Conservation (phyloP, 2,888 invertebrate genomes). For the Amiota minor region DNA sequence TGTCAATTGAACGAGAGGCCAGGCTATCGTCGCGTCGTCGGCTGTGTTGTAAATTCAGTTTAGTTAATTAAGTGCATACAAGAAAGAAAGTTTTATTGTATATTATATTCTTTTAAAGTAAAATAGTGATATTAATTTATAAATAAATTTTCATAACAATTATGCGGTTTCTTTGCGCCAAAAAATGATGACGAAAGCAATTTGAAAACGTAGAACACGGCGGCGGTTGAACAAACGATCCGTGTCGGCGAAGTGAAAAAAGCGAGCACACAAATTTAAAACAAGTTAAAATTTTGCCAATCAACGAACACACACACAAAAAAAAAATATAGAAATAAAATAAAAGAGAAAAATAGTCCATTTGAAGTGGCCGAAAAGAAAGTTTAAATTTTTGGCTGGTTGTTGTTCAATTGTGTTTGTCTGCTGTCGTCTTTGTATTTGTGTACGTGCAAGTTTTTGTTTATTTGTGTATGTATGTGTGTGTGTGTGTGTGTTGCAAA, state of each 20-base stretch:
- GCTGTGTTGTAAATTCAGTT: too few species aligned
- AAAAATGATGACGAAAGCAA: slow-evolving; percentile 20
- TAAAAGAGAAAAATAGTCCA: slow-evolving; percentile 1
- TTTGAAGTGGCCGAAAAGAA: slow-evolving; percentile 29
- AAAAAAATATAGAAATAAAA: too few species aligned
- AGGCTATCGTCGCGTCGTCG: too few species aligned
- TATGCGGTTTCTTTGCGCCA: neutral
- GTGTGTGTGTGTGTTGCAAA: neutral
- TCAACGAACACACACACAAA: too few species aligned
- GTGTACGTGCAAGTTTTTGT: neutral
- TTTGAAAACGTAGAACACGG: slow-evolving; percentile 6
- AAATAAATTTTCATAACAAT: too few species aligned
- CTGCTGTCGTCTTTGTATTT: too few species aligned
- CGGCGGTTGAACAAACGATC: neutral
- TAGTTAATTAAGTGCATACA: too few species aligned
- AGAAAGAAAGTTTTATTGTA: too few species aligned
- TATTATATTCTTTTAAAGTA: too few species aligned
- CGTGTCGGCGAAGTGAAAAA: slow-evolving; percentile 21
- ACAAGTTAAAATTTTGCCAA: slow-evolving; percentile 31
- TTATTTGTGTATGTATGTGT: neutral
- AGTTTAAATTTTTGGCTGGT: neutral
- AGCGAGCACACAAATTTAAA: slow-evolving; percentile 39
- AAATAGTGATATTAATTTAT: too few species aligned
- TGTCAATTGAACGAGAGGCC: too few species aligned
- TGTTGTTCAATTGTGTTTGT: neutral